Evolutionary conservation across 2,888 invertebrate genomes (phyloP).

Genomic region (Pseudolycoriella hygida): DNA sequence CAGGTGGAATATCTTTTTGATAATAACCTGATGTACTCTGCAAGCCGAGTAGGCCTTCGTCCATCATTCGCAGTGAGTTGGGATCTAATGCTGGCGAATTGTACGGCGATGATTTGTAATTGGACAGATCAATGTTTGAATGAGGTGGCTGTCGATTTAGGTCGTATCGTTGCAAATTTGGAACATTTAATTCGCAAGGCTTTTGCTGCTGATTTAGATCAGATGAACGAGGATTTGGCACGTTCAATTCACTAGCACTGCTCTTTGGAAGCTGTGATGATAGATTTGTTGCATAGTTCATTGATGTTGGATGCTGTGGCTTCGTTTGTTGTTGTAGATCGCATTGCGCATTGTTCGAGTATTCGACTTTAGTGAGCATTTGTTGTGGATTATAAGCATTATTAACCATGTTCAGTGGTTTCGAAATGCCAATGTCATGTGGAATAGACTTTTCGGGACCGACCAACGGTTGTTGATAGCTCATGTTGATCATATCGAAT

Average conservation of each 20-base stretch:
- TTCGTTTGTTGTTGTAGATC: slow-evolving; percentile 13
- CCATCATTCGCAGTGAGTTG: slow-evolving; percentile 11
- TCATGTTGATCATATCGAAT: slow-evolving; percentile 6
- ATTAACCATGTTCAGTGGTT: slow-evolving; percentile 11
- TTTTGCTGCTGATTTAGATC: slow-evolving; percentile 3
- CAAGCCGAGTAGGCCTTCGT: slow-evolving; percentile 21
- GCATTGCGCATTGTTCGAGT: not conserved
- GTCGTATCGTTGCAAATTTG: slow-evolving; percentile 4
- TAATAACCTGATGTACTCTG: slow-evolving; percentile 28
- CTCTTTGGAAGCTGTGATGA: not conserved
- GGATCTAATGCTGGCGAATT: slow-evolving; percentile 18
- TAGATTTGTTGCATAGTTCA: slow-evolving; percentile 2
- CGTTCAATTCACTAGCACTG: not conserved
- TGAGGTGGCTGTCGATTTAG: slow-evolving; percentile 5
- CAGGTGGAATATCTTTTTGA: slow-evolving; percentile 40
- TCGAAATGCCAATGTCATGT: slow-evolving; percentile 9
- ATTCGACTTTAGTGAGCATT: slow-evolving; percentile 6
- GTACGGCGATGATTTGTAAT: slow-evolving; percentile 16
- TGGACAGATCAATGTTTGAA: slow-evolving; percentile 11
- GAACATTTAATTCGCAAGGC: slow-evolving; percentile 4
- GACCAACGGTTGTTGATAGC: slow-evolving; percentile 3
- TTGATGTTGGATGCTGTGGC: slow-evolving; percentile 11
- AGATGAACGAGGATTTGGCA: slow-evolving; percentile 1
- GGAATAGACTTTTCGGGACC: not conserved
- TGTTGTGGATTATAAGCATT: slow-evolving; percentile 3